Conservation (phyloP, 2,888 invertebrate species). For the Tiliacea aurago region DNA sequence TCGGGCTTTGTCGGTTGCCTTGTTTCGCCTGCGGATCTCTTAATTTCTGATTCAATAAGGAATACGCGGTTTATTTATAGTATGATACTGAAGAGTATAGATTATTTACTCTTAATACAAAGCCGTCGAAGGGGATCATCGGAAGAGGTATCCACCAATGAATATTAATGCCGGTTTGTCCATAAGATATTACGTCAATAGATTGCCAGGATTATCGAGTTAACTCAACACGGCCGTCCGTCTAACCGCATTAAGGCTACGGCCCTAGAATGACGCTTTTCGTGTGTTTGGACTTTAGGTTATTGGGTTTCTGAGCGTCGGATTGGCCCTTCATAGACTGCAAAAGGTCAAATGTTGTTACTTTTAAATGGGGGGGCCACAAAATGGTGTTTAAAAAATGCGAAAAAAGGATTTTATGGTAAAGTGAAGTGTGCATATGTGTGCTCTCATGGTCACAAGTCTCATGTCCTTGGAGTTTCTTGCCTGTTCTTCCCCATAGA, state of each 20-base stretch:
- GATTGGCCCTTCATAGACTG: neutral
- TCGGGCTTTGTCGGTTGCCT: no score
- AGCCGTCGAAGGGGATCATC: slow-evolving; percentile 3
- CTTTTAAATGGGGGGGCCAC: neutral
- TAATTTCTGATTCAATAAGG: no score
- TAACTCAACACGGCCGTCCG: slow-evolving; percentile 66
- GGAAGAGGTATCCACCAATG: slow-evolving; percentile 55
- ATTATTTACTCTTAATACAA: neutral
- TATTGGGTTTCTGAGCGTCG: neutral
- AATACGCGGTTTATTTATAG: no score
- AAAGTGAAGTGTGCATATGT: no score
- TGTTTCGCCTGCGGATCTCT: no score
- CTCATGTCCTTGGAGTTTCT: no score
- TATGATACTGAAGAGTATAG: no score
- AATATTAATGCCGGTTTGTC: slow-evolving; percentile 66
- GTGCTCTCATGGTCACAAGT: no score
- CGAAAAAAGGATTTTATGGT: no score
- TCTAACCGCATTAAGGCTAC: slow-evolving; percentile 61
- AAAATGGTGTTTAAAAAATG: no score
- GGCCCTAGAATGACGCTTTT: slow-evolving; percentile 61
- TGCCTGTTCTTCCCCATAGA: no score
- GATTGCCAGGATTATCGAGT: slow-evolving; percentile 74
- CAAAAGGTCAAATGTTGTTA: neutral
- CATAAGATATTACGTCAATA: slow-evolving; percentile 70
- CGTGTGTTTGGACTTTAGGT: neutral